These are phyloP conservation scores for Poecile atricapillus DNA, from an alignment of 2,113 vertebrate species.

Conservation along the genomic window DNA sequence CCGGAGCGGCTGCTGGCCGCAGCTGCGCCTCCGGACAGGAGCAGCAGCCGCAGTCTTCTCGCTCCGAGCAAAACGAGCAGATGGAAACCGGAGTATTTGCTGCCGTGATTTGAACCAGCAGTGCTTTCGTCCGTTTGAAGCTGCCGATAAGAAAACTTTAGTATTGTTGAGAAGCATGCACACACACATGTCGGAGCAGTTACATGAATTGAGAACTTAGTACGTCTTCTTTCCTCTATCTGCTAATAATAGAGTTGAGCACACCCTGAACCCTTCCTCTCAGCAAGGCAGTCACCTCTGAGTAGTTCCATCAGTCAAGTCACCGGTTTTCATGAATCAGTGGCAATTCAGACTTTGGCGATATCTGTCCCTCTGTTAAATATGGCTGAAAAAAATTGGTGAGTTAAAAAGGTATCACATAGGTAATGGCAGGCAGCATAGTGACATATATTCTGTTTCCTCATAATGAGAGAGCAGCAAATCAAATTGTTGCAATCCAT, in stretches of 20 bases:
- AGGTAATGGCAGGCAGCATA: not conserved
- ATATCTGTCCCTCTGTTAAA: not conserved
- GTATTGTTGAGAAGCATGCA: not conserved
- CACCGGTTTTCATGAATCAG: not conserved
- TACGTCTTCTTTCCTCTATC: not conserved
- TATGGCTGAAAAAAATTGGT: not conserved
- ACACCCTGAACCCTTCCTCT: not conserved
- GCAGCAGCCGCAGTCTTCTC: not conserved
- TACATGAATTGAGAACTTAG: not conserved
- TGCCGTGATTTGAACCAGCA: not conserved
- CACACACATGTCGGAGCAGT: fast-evolving
- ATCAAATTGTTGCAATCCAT: not conserved
- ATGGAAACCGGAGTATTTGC: not conserved
- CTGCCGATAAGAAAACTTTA: not conserved
- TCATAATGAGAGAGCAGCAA: not conserved
- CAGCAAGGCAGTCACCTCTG: too few species aligned
- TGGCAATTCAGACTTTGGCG: not conserved
- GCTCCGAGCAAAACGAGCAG: not conserved
- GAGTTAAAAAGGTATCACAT: not conserved
- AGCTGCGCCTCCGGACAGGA: not conserved
- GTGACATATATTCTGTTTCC: not conserved
- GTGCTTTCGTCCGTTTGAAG: not conserved
- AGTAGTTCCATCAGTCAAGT: not conserved
- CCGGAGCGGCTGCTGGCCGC: not conserved
- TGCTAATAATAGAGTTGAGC: not conserved